Evolutionary conservation across 2,113 vertebrate genomes (phyloP), one percentile per base, ranked within the genome.

Genomic region (Calypte anna): DNA sequence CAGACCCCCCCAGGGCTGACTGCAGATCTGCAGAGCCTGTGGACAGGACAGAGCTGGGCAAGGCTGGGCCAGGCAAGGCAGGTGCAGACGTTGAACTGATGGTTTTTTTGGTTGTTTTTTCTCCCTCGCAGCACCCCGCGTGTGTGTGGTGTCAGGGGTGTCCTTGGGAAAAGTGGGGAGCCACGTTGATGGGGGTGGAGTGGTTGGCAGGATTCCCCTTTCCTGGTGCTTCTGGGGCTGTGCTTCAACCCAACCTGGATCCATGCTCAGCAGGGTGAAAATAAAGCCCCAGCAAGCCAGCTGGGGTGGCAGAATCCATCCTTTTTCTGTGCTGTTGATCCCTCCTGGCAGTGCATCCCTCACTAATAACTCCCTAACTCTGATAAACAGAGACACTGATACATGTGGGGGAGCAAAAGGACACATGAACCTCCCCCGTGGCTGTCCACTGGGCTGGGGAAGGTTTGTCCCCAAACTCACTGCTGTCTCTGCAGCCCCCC

Each of bases 41-140:
- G 82, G 82, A 94, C 96, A 96, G 94, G 82, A 95, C 92, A 46
- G 95, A 96, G 86, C 91, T 61, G 38, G 88, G 88, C 94, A 95
- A 72, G 88, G 91, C 91, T 36, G 86, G 63, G 93, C 90, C 81
- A 2, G 92, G 88, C 96, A 96, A 96, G 96, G 96, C 95, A 96
- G 95, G 96, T 96, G 95, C 96, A 93, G 76, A 23, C 18, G 27
- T 95, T 23, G 12, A 61, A 86, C 88, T 6, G 33, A 58, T 76
- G 86, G 33, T 33, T 83, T 78, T 22, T 90, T 90, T 68, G 46
- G 40, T 40, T 83, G 74, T 22, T 90, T 90, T 68, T 19, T 55
- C 51, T 75, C 58, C 55, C 28, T 85, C 22, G 0, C n/a, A 8
- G 73, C 75, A 25, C 62, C 18, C 4, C 4, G 12, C 5, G 2